Conservation (phyloP, 2,113 vertebrate genomes). For the Microcebus ravelobensis region DNA sequence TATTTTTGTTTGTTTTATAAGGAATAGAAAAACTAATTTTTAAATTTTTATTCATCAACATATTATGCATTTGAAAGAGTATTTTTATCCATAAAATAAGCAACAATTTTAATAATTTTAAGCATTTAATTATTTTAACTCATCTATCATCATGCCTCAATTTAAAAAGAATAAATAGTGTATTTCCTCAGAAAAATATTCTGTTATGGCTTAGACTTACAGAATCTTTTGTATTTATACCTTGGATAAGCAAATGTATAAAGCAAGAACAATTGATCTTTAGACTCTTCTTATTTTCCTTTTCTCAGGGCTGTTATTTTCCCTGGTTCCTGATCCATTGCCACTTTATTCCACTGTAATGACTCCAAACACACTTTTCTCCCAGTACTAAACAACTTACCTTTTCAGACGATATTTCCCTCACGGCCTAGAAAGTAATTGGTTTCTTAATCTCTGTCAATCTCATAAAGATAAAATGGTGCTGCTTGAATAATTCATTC, state of each 20-base stretch:
- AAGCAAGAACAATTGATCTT: not conserved
- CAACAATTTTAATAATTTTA: not conserved
- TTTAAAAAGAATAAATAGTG: not conserved
- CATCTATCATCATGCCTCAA: not conserved
- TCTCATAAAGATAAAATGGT: constrained; percentile 64
- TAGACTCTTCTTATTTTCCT: not conserved
- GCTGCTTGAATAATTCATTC: constrained; percentile 61
- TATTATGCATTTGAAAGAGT: not conserved
- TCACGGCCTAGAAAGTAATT: constrained; percentile 56
- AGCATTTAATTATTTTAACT: not conserved
- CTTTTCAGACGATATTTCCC: constrained; percentile 42
- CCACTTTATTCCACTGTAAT: not conserved
- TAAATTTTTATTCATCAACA: not conserved
- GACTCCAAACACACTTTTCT: not conserved
- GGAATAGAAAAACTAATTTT: not conserved
- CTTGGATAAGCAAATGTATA: not conserved
- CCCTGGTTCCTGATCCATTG: not conserved
- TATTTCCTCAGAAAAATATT: not conserved
- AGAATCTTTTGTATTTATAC: not conserved
- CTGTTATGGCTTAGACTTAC: not conserved
- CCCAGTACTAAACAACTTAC: not conserved
- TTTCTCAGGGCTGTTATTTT: not conserved
- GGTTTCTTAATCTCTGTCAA: constrained; percentile 63
- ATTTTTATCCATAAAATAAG: not conserved
- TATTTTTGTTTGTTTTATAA: not conserved